Evolutionary conservation across 92 coral and sea anemone genomes (phyloP), one percentile per base, ranked within the genome.

Genomic region (Heliopora coerulea): DNA sequence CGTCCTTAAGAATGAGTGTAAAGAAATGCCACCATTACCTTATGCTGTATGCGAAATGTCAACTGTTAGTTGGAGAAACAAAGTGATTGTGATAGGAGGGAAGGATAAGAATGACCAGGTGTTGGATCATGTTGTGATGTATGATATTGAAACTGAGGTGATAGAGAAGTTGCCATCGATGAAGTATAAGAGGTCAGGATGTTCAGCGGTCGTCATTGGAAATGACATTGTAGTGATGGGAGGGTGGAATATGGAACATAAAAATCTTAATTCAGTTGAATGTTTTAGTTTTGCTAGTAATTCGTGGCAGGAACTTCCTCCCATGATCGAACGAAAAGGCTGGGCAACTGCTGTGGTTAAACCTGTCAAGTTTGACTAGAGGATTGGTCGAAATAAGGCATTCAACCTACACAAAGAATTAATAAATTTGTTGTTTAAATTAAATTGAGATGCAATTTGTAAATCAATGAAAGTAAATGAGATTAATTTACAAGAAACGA

Each of bases 171-270:
- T 89, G 3, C 87, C 96, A 2, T 83, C 88, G 0, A 89, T 91
- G 97, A 82, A 79, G 54, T 73, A 81, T 34, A 89, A 74, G 58
- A 91, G 97, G 7, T 84, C 85, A 46, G 97, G 97, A 15, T 89
- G 96, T 62, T 74, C 92, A 0, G 96, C 90, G 1, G 86, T 86
- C 28, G 74, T 78, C 18, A 68, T 85, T 79, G 69, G 85, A 59
- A 83, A 81, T 0, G 68, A 64, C 29, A 80, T 91, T 56, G 76
- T 85, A 29, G 92, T 91, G 21, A 78, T 89, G 7, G 97, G 97
- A 10, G 97, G 97, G 3, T 84, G 90, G 30, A 85, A 89, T 56
- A 87, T 79, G 44, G 65, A 79, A 15, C 90, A 89, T 0, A 68
- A 72, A 18, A 89, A 89, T 78, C 80, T 91, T 54, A 48, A 79